A percentile compares a stretch with the other conserved stretches of the same genome.
Evolutionary conservation across 2,113 vertebrate species (phyloP).

Genomic region (Dascyllus trimaculatus): DNA sequence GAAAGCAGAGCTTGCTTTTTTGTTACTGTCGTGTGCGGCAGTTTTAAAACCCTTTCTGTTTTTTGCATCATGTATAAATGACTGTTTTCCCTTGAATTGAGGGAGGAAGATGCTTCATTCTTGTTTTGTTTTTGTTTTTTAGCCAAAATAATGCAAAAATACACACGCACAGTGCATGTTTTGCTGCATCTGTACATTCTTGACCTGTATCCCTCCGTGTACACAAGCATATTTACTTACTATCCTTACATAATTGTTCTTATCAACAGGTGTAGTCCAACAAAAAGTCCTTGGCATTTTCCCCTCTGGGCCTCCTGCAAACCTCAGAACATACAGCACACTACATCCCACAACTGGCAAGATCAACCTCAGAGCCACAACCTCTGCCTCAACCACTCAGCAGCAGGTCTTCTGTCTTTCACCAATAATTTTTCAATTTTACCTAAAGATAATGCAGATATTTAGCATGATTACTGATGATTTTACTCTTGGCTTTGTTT

Average conservation of each 20-base stretch:
- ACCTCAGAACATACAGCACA: constrained; percentile 93
- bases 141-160: neutral
- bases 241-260: neutral
- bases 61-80: neutral
- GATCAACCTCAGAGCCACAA: constrained; percentile 92
- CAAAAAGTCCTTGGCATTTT: constrained; percentile 97
- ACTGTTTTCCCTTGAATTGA: neutral
- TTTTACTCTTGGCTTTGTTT: constrained; percentile 13
- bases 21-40: neutral
- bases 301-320: constrained; percentile 91
- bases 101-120: no score
- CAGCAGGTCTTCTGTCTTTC: constrained; percentile 63
- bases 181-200: neutral
- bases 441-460: neutral
- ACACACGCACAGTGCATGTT: constrained; percentile 23
- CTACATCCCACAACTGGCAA: constrained; percentile 95
- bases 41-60: neutral
- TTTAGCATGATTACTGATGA: neutral
- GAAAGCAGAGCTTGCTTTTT: neutral
- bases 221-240: neutral
- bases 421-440: neutral
- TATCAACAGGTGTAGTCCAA: constrained; percentile 84
- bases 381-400: constrained; percentile 85
- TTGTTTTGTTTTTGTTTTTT: no score
- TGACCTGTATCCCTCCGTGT: neutral